Conservation (phyloP, 2,888 invertebrate species). For the Thecophora atra region DNA sequence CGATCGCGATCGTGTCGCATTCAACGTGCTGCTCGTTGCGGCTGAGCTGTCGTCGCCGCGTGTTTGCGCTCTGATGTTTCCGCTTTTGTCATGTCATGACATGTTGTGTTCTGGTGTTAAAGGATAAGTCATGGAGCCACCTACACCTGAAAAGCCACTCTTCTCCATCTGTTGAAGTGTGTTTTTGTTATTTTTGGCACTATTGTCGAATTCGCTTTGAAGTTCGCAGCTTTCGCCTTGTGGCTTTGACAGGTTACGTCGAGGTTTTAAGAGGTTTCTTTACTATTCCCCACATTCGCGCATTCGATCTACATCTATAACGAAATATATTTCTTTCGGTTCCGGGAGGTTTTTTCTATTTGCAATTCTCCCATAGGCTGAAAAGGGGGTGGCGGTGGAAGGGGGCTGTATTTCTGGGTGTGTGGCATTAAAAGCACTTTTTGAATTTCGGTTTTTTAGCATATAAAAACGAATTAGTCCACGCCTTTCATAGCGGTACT, state of each 20-base stretch:
- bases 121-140: constrained; percentile 50
- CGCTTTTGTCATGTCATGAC: constrained; percentile 35
- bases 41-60: constrained; percentile 51
- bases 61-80: constrained; percentile 42
- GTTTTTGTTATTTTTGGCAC: constrained; percentile 13
- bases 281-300: background rate
- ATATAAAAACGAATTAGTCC: constrained; percentile 55
- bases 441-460: constrained; percentile 23
- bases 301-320: constrained; percentile 49
- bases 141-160: constrained; percentile 38
- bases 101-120: constrained; percentile 41
- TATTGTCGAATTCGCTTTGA: constrained; percentile 14
- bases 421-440: constrained; percentile 4
- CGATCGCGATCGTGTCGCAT: constrained; percentile 40
- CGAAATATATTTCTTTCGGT: constrained; percentile 62
- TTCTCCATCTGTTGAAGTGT: background rate
- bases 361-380: constrained; percentile 30
- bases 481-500: constrained; percentile 60
- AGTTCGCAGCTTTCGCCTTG: constrained; percentile 29
- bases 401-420: background rate
- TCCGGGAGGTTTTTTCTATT: constrained; percentile 45
- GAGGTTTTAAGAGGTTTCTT: background rate
- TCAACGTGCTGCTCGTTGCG: constrained; percentile 50
- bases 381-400: no score
- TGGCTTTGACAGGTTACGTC: constrained; percentile 28